Base-by-base conservation (phyloP, 2,113 vertebrate genomes). In the Bambusicola thoracicus region DNA sequence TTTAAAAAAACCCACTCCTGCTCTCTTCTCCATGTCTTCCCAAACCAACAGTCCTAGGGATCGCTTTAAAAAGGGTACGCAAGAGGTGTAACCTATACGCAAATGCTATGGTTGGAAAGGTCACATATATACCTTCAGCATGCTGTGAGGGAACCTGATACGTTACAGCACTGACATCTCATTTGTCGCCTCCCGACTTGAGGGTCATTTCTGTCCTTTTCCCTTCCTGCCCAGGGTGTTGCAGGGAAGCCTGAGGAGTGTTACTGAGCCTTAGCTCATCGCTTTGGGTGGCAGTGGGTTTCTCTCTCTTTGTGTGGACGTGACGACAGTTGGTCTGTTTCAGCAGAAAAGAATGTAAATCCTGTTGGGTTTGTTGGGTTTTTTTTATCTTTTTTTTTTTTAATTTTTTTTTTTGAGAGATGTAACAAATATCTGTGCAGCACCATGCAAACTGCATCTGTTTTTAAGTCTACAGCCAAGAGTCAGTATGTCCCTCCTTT, bases 1-100 rank as follows among this genome's bases (percentile, higher is more conserved):
- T 97, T 96, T 96, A 96, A 97, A 96, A 96, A 94, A 62, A 59
- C 75, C 75, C 41, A 24, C 53, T 93, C 76, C 75, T 86, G 51
- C 70, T 73, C 59, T 74, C 41, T 53, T 56, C 59, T 82, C 73
- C 7, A 2, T 86, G 68, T 96, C 92, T 96, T 96, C 93, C 75
- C 66, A 85, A 88, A 36, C 73, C 89, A 76, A 13, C 7, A 16
- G 65, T 80, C 83, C 88, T 87, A 65, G 90, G 68, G 79, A 91
- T 94, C 13, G 32, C 78, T 94, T 90, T 85, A 32, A 43, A 89
- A 95, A 90, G 73, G 36, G 81, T 87, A 53, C 58, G 90, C 2
- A 34, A 95, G 92, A 79, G 59, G 48, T 93, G 92, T 95, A 93
- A 93, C 81, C 85, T 92, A 86, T 70, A 93, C 51, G 1, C 87